Conservation (phyloP, 2,888 invertebrate species). For the Rhagonycha lutea region DNA sequence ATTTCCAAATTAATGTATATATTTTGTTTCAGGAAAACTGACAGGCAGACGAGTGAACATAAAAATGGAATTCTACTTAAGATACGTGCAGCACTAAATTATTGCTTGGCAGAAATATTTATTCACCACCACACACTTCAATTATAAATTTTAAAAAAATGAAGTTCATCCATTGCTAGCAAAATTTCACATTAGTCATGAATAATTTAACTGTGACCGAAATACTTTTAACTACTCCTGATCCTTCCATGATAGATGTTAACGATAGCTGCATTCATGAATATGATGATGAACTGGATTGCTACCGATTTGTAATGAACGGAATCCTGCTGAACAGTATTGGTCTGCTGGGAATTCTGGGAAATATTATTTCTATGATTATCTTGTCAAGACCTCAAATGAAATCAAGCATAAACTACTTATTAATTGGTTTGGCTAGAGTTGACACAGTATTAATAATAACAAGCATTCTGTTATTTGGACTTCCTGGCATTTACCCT, state of each 20-base stretch:
- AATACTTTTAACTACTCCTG: constrained; percentile 5
- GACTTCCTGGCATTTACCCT: constrained; percentile 82
- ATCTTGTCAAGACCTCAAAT: constrained; percentile 91
- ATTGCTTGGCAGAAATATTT: not conserved
- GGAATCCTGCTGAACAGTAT: constrained; percentile 81
- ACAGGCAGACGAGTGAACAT: not conserved
- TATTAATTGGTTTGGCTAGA: constrained; percentile 89
- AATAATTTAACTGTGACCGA: constrained; percentile 17
- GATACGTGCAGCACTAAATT: not conserved
- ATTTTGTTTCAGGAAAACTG: not conserved
- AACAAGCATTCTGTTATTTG: constrained; percentile 84
- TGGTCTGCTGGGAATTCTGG: constrained; percentile 82
- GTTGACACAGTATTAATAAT: constrained; percentile 91
- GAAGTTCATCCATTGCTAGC: not conserved
- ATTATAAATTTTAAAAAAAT: not conserved
- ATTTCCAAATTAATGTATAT: not conserved
- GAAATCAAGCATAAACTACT: constrained; percentile 94
- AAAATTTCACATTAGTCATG: constrained; percentile 9
- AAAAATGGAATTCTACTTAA: not conserved
- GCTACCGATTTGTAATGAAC: constrained; percentile 80
- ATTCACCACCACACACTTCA: not conserved
- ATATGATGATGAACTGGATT: constrained; percentile 41
- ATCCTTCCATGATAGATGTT: constrained; percentile 18
- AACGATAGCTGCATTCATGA: constrained; percentile 18
- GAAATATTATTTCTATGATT: constrained; percentile 88